Percentiles rank a stretch among this genome's conserved stretches.
These are phyloP conservation scores for Sebastes baramenuke DNA, from an alignment of 2,797 vertebrate genomes.

Conservation along the genomic window DNA sequence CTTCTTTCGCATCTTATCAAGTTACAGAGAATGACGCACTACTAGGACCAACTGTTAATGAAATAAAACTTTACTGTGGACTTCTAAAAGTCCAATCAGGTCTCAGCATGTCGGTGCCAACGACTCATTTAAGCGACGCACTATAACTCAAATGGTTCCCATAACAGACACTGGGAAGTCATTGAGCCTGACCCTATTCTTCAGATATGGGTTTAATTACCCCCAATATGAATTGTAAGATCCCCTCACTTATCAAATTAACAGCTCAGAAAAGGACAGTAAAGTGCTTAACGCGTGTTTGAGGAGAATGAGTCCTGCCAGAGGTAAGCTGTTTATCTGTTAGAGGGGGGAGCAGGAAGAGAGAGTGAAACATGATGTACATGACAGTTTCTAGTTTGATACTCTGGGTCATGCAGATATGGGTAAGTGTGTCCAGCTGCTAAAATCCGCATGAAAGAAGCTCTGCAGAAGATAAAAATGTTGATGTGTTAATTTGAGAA, in stretches of 20 bases:
- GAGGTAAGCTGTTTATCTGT: conserved; percentile 72
- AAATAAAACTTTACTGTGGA: conserved; percentile 21
- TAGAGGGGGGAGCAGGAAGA: conserved; percentile 4
- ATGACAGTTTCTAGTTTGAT: background rate
- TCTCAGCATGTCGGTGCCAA: background rate
- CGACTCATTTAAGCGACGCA: conserved; percentile 25
- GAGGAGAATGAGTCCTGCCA: conserved; percentile 42
- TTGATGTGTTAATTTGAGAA: background rate
- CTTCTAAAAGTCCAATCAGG: conserved; percentile 4
- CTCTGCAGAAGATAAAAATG: background rate
- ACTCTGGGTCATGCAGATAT: background rate
- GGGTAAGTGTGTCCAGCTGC: background rate
- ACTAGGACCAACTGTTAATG: background rate
- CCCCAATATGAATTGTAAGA: conserved; percentile 73
- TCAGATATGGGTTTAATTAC: conserved; percentile 76
- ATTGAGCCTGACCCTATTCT: conserved; percentile 69
- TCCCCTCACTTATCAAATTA: conserved; percentile 79
- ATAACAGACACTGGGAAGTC: conserved; percentile 72
- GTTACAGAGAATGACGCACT: rapidly evolving
- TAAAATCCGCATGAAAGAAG: background rate
- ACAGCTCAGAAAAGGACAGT: conserved; percentile 69
- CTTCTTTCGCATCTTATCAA: background rate
- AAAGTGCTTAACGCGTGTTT: conserved; percentile 62
- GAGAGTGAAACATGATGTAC: background rate
- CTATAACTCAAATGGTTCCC: conserved; percentile 52